These are phyloP conservation scores for Mizuhopecten yessoensis DNA, from an alignment of 1,140 invertebrate genomes.

Conservation along the genomic window DNA sequence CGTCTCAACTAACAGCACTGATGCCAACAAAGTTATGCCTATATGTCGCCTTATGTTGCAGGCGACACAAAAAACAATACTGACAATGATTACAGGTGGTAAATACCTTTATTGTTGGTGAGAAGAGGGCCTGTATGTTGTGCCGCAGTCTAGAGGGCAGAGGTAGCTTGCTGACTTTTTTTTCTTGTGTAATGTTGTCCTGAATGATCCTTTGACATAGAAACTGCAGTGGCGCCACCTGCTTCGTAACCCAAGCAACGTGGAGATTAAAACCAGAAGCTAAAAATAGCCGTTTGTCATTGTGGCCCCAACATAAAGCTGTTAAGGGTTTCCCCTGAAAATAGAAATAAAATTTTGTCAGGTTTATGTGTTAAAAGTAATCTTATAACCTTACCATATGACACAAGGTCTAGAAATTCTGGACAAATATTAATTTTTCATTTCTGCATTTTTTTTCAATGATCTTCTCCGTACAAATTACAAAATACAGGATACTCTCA, in stretches of 20 bases:
- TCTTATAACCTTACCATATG: too few species aligned
- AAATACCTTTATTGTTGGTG: constrained; percentile 97
- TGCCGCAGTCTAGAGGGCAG: constrained; percentile 93
- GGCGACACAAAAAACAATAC: too few species aligned
- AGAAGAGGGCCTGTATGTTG: constrained; percentile 94
- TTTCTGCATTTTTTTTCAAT: too few species aligned
- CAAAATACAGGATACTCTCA: too few species aligned
- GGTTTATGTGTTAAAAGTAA: too few species aligned
- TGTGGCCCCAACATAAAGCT: constrained; percentile 98
- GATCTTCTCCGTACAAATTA: too few species aligned
- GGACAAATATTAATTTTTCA: too few species aligned
- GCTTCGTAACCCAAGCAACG: constrained; percentile 93
- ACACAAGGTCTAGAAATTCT: too few species aligned
- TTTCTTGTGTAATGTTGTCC: constrained; percentile 85
- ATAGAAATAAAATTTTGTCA: constrained; percentile 36
- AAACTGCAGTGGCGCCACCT: constrained; percentile 94
- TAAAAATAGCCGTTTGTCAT: constrained; percentile 96
- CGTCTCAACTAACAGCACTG: too few species aligned
- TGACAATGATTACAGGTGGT: too few species aligned
- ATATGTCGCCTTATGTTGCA: too few species aligned
- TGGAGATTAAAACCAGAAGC: constrained; percentile 92
- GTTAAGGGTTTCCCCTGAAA: constrained; percentile 90
- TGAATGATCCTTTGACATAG: constrained; percentile 91
- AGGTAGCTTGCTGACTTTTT: constrained; percentile 87
- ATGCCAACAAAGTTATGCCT: too few species aligned